Evolutionary conservation across 1,140 invertebrate species (phyloP).

Genomic region (Brachionus rotundiformis): DNA sequence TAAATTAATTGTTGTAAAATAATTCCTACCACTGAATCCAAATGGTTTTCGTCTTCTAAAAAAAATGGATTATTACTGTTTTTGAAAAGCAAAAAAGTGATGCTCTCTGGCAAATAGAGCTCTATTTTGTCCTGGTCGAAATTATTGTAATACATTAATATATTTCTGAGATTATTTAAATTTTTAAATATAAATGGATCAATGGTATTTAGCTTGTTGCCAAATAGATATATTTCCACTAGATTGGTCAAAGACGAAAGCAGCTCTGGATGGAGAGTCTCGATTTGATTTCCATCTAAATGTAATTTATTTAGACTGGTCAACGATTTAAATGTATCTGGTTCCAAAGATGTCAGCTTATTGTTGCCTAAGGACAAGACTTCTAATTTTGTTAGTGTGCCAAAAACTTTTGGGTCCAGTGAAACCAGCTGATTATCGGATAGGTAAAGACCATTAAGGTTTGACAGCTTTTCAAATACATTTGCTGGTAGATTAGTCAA

Average conservation of each 20-base stretch:
- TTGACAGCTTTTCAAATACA: background rate
- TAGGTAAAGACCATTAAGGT: background rate
- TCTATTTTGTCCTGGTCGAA: background rate
- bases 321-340: background rate
- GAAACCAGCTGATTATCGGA: background rate
- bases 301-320: background rate
- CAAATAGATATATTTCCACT: background rate
- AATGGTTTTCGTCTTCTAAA: constrained; percentile 27
- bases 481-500: background rate
- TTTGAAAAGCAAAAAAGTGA: background rate
- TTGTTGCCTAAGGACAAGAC: background rate
- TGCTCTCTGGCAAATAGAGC: background rate
- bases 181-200: constrained; percentile 25
- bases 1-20: too few relatives aligned
- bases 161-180: background rate
- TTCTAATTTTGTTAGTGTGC: background rate
- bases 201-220: background rate
- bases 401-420: background rate
- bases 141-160: background rate
- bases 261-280: background rate
- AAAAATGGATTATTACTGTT: background rate
- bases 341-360: background rate
- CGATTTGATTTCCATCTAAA: background rate
- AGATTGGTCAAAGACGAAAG: background rate
- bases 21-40: background rate